phyloP scores from a whole-genome alignment of 2,113 vertebrate genomes.

The Scalopus aquaticus region DNA sequence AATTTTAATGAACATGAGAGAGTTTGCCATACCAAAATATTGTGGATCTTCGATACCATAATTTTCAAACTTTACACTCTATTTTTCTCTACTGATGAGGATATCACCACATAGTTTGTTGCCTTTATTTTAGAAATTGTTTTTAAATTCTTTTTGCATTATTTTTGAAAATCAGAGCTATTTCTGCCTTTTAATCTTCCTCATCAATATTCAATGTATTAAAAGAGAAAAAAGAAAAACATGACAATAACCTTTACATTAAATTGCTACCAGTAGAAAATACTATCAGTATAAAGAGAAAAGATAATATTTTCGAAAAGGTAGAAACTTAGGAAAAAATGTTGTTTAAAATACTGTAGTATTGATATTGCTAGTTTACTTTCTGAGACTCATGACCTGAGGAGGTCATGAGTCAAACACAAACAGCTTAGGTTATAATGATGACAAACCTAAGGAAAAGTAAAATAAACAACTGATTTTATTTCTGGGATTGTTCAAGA shows the following conservation, averaged over 20 bases:
- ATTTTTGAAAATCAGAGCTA: background rate
- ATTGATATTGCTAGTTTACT: background rate
- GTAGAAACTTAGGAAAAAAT: background rate
- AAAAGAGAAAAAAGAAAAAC: background rate
- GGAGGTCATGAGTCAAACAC: constrained; percentile 7
- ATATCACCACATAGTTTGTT: background rate
- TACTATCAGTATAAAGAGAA: background rate
- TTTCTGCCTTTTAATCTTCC: background rate
- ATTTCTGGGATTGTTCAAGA: background rate
- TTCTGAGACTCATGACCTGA: too few relatives aligned
- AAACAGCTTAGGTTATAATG: background rate
- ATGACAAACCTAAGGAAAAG: constrained; percentile 5
- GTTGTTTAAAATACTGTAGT: background rate
- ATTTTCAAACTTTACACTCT: background rate
- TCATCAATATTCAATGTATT: background rate
- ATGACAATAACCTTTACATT: background rate
- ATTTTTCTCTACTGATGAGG: background rate
- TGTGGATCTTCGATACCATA: background rate
- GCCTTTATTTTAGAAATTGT: background rate
- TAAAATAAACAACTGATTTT: background rate
- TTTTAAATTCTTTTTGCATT: background rate
- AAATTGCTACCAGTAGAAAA: background rate
- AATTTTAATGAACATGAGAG: background rate
- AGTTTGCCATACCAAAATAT: background rate
- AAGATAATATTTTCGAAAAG: background rate